Percentiles rank a stretch among this genome's conserved stretches.
phyloP scores from a whole-genome alignment of 2,113 vertebrate genomes.

The Entomyzon cyanotis region DNA sequence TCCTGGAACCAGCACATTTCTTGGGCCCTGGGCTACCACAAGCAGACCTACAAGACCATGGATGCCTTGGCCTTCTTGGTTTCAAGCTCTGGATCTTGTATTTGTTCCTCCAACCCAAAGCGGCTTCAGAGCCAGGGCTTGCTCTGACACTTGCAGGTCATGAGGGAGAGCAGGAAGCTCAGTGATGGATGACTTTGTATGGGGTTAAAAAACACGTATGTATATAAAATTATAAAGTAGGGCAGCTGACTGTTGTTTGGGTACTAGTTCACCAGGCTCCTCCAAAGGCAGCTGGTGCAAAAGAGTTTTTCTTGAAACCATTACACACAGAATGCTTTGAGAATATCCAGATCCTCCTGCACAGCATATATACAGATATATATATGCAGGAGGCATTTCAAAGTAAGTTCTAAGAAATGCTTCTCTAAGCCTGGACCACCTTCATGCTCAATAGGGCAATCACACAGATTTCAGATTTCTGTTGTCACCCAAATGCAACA shows the following conservation, averaged over 20 bases:
- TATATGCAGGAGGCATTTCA: constrained; percentile 8
- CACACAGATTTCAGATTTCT: not conserved
- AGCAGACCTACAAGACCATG: not conserved
- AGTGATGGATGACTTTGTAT: not conserved
- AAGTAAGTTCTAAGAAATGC: not conserved
- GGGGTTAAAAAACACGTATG: not conserved
- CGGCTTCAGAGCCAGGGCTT: not conserved
- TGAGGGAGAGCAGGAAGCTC: not conserved
- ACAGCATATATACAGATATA: not conserved
- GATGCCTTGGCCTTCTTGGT: not conserved
- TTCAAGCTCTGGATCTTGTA: not conserved
- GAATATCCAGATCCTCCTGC: constrained; percentile 21
- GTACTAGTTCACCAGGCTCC: not conserved
- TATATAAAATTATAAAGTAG: not conserved
- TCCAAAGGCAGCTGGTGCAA: not conserved
- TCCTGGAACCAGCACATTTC: not conserved
- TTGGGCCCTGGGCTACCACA: not conserved
- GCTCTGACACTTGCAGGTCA: not conserved
- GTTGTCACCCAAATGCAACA: not conserved
- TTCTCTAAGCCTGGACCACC: not conserved
- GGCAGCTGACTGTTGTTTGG: not conserved
- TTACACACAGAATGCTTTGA: not conserved
- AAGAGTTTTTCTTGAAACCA: constrained; percentile 1
- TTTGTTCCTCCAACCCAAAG: not conserved
- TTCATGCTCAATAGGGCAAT: not conserved